A percentile compares a stretch with the other conserved stretches of the same genome.
These are phyloP conservation scores for Otolemur garnettii DNA, from an alignment of 2,113 vertebrate genomes.

Conservation along the genomic window DNA sequence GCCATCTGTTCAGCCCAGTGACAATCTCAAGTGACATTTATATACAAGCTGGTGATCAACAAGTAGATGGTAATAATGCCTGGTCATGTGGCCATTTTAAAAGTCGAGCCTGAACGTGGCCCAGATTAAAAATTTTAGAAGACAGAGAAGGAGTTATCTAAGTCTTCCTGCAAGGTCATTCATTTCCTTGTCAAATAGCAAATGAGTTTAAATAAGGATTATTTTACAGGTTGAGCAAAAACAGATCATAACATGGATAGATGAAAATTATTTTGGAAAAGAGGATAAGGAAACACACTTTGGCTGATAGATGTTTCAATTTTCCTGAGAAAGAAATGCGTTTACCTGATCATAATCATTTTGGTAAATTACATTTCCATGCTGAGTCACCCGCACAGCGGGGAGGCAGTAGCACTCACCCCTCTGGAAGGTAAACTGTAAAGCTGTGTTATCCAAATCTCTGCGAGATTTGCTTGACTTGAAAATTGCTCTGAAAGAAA, in stretches of 20 bases:
- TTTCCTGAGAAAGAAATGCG: slow-evolving; percentile 51
- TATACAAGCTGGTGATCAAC: neutral
- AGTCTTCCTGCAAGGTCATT: slow-evolving; percentile 11
- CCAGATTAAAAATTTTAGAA: neutral
- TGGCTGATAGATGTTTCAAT: slow-evolving; percentile 58
- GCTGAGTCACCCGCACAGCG: neutral
- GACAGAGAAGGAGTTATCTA: neutral
- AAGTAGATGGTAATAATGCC: neutral
- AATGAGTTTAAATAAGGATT: slow-evolving; percentile 34
- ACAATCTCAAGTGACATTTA: slow-evolving; percentile 12
- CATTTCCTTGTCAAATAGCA: neutral
- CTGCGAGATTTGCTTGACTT: neutral
- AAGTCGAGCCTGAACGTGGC: neutral
- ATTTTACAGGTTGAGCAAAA: slow-evolving; percentile 29
- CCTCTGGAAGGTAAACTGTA: slow-evolving; percentile 47
- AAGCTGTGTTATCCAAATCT: neutral
- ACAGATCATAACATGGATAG: slow-evolving; percentile 38
- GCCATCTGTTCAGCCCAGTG: neutral
- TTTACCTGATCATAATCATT: slow-evolving; percentile 45
- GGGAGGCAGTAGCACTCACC: accelerated
- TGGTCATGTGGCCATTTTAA: neutral
- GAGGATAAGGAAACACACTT: neutral
- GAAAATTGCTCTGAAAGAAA: neutral
- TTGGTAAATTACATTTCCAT: slow-evolving; percentile 34
- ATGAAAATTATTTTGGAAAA: slow-evolving; percentile 54